Evolutionary conservation across 2,113 vertebrate species (phyloP).

Genomic region (Chrysochloris asiatica): DNA sequence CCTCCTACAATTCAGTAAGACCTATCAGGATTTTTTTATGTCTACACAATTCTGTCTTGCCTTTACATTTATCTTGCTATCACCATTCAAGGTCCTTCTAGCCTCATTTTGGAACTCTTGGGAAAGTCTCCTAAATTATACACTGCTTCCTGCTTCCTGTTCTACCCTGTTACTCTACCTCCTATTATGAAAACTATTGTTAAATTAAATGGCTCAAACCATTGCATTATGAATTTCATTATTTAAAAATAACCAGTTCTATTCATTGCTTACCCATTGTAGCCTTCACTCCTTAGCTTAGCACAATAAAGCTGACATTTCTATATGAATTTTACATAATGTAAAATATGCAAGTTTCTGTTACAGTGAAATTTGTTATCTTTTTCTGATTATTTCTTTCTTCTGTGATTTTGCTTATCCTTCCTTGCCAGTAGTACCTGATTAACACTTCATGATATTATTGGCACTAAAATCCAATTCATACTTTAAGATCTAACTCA

Average conservation of each 20-base stretch:
- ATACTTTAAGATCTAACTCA: not conserved
- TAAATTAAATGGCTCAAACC: not conserved
- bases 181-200: not conserved
- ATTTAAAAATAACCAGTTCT: not conserved
- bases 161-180: not conserved
- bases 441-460: too few relatives aligned
- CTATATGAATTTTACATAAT: not conserved
- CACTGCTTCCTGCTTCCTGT: not conserved
- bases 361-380: not conserved
- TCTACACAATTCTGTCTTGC: not conserved
- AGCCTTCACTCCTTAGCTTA: not conserved
- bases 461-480: not conserved
- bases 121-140: not conserved
- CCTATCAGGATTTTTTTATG: not conserved
- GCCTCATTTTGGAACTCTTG: not conserved
- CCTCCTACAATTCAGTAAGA: not conserved
- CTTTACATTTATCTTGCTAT: not conserved
- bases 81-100: not conserved
- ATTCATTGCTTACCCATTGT: not conserved
- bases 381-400: not conserved
- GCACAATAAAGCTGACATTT: not conserved
- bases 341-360: not conserved
- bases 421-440: not conserved
- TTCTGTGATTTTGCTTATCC: not conserved
- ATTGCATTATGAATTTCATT: not conserved